Percentiles rank a stretch among this genome's conserved stretches.
Evolutionary conservation across 2,797 vertebrate genomes (phyloP).

Genomic region (Threskiornis aethiopicus): DNA sequence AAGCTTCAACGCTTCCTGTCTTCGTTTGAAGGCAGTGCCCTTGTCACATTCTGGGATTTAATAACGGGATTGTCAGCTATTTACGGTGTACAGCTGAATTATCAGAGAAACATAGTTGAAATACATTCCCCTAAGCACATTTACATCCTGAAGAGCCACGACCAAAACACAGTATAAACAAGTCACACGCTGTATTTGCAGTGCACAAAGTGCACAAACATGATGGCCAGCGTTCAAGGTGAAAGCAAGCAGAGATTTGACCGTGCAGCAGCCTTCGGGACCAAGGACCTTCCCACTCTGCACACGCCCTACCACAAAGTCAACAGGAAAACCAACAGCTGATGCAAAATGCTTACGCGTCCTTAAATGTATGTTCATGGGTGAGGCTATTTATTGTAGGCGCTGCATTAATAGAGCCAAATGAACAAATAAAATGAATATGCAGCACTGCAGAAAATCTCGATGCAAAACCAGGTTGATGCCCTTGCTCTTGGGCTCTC

Average conservation of each 20-base stretch:
- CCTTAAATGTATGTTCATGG: neutral
- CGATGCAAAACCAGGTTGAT: neutral
- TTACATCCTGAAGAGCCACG: slow-evolving; percentile 48
- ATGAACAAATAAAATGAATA: neutral
- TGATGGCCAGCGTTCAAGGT: neutral
- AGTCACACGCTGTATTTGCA: neutral
- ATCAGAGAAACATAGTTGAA: slow-evolving; percentile 53
- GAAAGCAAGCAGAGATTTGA: neutral
- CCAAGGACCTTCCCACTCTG: slow-evolving; percentile 16
- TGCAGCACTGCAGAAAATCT: neutral
- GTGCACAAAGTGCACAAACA: neutral
- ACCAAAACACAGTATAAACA: slow-evolving; percentile 52
- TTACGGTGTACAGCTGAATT: slow-evolving; percentile 33
- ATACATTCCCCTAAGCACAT: slow-evolving; percentile 44
- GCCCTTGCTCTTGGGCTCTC: neutral
- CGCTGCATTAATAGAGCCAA: neutral
- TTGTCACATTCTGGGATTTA: slow-evolving; percentile 46
- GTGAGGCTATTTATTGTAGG: neutral
- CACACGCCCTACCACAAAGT: neutral
- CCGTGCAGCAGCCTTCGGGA: neutral
- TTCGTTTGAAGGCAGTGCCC: neutral
- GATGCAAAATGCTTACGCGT: neutral
- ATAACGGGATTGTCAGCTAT: slow-evolving; percentile 46
- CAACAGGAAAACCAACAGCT: slow-evolving; percentile 32
- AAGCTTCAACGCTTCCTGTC: slow-evolving; percentile 18